phyloP scores from a whole-genome alignment of 2,888 invertebrate genomes.

The Cerastis rubricosa region DNA sequence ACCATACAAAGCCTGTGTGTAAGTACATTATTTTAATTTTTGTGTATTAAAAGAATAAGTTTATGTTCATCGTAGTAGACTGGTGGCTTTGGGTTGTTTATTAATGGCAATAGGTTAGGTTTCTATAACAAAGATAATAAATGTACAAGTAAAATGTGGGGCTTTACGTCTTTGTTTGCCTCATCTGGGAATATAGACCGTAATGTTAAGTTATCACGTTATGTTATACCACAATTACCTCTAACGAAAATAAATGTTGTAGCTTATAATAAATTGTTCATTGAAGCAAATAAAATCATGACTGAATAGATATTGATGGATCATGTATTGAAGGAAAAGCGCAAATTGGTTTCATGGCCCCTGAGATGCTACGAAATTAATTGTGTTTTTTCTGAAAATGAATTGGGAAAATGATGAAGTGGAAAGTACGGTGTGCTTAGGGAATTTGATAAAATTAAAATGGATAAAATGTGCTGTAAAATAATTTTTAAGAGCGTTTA shows the following conservation, averaged over 20 bases:
- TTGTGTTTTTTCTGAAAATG: constrained; percentile 47
- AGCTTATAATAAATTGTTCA: constrained; percentile 46
- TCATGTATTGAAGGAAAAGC: constrained; percentile 48
- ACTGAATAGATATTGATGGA: constrained; percentile 62
- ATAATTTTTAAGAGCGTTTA: no score
- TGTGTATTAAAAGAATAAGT: no score
- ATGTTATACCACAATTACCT: constrained; percentile 18
- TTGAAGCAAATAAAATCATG: constrained; percentile 51
- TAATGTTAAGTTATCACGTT: not conserved
- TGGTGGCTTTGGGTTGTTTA: not conserved
- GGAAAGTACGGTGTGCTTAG: not conserved
- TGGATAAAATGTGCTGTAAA: not conserved
- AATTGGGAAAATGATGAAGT: constrained; percentile 40
- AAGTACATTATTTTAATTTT: no score
- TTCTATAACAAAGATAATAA: not conserved
- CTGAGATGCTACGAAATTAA: constrained; percentile 52
- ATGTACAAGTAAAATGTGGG: not conserved
- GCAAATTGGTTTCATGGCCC: constrained; percentile 55
- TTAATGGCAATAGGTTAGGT: not conserved
- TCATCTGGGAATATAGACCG: not conserved
- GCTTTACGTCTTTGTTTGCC: not conserved
- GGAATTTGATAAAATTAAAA: constrained; percentile 10
- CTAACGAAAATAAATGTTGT: constrained; percentile 48
- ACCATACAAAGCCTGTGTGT: no score
- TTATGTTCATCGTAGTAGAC: not conserved